These are phyloP conservation scores for Drosophila histrio DNA, from an alignment of 2,888 invertebrate species.

Conservation along the genomic window DNA sequence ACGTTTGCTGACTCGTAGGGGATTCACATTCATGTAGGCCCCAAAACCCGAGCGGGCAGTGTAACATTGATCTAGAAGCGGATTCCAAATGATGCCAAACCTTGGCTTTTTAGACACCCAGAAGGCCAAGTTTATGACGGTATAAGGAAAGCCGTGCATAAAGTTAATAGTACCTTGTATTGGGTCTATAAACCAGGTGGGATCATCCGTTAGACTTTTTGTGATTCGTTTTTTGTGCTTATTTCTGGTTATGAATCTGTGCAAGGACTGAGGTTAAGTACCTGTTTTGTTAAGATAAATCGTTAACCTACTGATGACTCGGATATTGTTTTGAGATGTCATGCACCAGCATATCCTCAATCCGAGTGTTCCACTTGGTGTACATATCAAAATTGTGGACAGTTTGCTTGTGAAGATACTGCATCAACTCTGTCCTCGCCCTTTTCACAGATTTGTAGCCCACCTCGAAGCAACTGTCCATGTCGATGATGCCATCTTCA, in stretches of 20 bases:
- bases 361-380: slow-evolving; percentile 95
- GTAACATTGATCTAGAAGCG: slow-evolving; percentile 16
- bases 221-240: background rate
- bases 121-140: slow-evolving; percentile 4
- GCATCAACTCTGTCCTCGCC: slow-evolving; percentile 84
- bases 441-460: slow-evolving; percentile 87
- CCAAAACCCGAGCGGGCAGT: slow-evolving; percentile 16
- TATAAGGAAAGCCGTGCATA: slow-evolving; percentile 52
- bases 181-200: slow-evolving; percentile 68
- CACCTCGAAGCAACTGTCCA: slow-evolving; percentile 87
- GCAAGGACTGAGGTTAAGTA: slow-evolving; percentile 50
- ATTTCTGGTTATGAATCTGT: slow-evolving; percentile 17
- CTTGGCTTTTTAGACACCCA: slow-evolving; percentile 1
- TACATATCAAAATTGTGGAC: slow-evolving; percentile 93
- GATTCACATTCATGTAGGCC: slow-evolving; percentile 17
- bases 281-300: no score
- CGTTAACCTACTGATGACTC: slow-evolving; percentile 87
- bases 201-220: slow-evolving; percentile 8
- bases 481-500: slow-evolving; percentile 23
- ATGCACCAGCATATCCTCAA: slow-evolving; percentile 92
- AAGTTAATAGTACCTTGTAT: slow-evolving; percentile 56
- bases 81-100: slow-evolving; percentile 35
- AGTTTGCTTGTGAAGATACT: slow-evolving; percentile 49
- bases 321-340: slow-evolving; percentile 89
- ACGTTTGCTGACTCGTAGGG: background rate